Evolutionary conservation across 2,888 invertebrate species (phyloP).

Genomic region (Cancer borealis): DNA sequence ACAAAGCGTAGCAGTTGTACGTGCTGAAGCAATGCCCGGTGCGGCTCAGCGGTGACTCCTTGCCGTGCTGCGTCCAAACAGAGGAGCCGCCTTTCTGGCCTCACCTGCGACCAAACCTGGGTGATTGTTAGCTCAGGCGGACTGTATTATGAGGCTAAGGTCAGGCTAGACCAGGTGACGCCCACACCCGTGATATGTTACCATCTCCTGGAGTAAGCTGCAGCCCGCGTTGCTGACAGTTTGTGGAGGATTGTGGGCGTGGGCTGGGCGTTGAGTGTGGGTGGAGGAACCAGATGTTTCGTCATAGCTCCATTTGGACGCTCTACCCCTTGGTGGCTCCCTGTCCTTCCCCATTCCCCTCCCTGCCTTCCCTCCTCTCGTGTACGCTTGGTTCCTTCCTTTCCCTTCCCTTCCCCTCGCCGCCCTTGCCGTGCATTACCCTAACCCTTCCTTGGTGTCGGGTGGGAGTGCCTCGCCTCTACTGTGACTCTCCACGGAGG

Average conservation of each 20-base stretch:
- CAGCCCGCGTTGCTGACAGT: neutral
- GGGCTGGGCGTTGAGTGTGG: neutral
- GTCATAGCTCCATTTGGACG: constrained; percentile 16
- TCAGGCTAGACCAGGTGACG: neutral
- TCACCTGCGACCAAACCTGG: neutral
- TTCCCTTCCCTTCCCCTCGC: neutral
- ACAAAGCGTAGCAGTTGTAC: neutral
- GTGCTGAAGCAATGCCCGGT: neutral
- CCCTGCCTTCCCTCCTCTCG: too few species aligned
- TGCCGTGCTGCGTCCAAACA: neutral
- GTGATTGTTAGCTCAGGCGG: neutral
- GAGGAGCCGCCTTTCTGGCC: neutral
- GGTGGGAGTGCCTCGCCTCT: neutral
- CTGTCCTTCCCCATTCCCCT: neutral
- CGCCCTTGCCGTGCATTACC: neutral
- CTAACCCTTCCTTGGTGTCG: neutral
- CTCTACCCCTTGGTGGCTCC: neutral
- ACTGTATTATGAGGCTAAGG: neutral
- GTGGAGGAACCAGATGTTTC: constrained; percentile 41
- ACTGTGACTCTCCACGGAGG: neutral
- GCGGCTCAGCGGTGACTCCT: neutral
- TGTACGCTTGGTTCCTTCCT: neutral
- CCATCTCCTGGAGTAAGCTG: neutral
- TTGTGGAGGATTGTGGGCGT: neutral
- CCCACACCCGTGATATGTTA: neutral